phyloP scores from a whole-genome alignment of 1,140 invertebrate genomes.

The Octopus bimaculoides region DNA sequence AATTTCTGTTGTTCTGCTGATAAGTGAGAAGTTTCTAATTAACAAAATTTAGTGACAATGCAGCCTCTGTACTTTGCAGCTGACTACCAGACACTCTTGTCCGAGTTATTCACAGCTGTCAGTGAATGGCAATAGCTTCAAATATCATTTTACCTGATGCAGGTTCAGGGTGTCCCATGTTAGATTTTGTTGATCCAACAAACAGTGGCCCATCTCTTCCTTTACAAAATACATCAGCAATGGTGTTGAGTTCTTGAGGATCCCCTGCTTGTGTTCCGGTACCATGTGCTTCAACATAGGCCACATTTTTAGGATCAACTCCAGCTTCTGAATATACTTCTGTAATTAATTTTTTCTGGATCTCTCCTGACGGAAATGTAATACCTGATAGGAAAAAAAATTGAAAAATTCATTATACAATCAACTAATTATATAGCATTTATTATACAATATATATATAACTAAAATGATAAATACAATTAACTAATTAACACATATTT shows the following conservation, averaged over 20 bases:
- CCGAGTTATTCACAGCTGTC: too few species aligned
- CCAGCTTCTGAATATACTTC: slow-evolving; percentile 81
- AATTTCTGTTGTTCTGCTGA: too few species aligned
- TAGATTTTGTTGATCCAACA: slow-evolving; percentile 95
- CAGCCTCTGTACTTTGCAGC: too few species aligned
- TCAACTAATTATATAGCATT: too few species aligned
- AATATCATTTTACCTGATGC: slow-evolving; percentile 72
- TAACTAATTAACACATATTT: too few species aligned
- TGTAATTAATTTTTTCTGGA: slow-evolving; percentile 82
- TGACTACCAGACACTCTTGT: too few species aligned
- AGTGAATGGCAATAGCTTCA: too few species aligned
- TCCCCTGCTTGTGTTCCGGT: slow-evolving; percentile 91
- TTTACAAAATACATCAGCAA: slow-evolving; percentile 86
- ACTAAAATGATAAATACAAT: too few species aligned
- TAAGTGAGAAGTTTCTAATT: too few species aligned
- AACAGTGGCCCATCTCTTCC: slow-evolving; percentile 72
- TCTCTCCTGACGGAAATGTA: slow-evolving; percentile 82
- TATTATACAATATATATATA: too few species aligned
- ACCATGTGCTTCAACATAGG: slow-evolving; percentile 93
- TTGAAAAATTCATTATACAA: too few species aligned
- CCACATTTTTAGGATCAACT: slow-evolving; percentile 76
- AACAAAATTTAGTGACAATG: too few species aligned
- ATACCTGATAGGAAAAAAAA: slow-evolving; percentile 60
- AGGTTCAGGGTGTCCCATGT: slow-evolving; percentile 96
- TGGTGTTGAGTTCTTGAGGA: slow-evolving; percentile 92